These are phyloP conservation scores for Vimba vimba DNA, from an alignment of 2,113 vertebrate genomes.

Conservation along the genomic window DNA sequence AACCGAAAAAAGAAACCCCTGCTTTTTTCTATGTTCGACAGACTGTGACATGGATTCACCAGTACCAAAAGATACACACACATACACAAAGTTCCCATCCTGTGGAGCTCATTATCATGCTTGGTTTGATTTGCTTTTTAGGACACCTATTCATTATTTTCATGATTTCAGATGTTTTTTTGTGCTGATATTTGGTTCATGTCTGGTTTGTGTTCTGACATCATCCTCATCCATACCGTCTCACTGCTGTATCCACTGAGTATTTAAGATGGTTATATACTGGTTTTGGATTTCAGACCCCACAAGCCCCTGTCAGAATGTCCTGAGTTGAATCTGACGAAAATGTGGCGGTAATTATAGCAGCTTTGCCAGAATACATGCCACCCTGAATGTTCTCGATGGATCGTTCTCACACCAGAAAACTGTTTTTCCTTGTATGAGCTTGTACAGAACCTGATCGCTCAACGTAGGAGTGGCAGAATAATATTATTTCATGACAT, in stretches of 20 bases:
- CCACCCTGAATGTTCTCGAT: slow-evolving; percentile 15
- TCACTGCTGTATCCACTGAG: slow-evolving; percentile 19
- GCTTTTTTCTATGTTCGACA: background rate
- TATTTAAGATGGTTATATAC: background rate
- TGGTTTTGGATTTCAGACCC: slow-evolving; percentile 36
- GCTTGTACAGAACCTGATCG: slow-evolving; percentile 36
- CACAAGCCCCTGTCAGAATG: slow-evolving; percentile 26
- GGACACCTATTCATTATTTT: slow-evolving; percentile 16
- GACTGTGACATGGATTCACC: slow-evolving; percentile 33
- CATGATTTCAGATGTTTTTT: slow-evolving; percentile 6
- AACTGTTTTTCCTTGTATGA: slow-evolving; percentile 25
- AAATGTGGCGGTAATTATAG: slow-evolving; percentile 31
- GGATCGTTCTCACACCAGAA: slow-evolving; percentile 30
- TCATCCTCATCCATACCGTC: slow-evolving; percentile 26
- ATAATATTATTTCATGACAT: slow-evolving; percentile 59
- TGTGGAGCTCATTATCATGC: slow-evolving; percentile 41
- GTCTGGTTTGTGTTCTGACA: slow-evolving; percentile 24
- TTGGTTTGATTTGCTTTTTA: slow-evolving; percentile 37
- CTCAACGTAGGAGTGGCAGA: slow-evolving; percentile 45
- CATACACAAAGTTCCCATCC: background rate
- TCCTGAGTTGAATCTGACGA: slow-evolving; percentile 16
- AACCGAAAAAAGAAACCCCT: background rate
- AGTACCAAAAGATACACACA: slow-evolving; percentile 27
- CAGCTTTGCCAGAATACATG: slow-evolving; percentile 26
- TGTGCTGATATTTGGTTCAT: background rate